A percentile compares a stretch with the other conserved stretches of the same genome.
Conservation (phyloP, 2,113 vertebrate species). For the Carassius carassius region DNA sequence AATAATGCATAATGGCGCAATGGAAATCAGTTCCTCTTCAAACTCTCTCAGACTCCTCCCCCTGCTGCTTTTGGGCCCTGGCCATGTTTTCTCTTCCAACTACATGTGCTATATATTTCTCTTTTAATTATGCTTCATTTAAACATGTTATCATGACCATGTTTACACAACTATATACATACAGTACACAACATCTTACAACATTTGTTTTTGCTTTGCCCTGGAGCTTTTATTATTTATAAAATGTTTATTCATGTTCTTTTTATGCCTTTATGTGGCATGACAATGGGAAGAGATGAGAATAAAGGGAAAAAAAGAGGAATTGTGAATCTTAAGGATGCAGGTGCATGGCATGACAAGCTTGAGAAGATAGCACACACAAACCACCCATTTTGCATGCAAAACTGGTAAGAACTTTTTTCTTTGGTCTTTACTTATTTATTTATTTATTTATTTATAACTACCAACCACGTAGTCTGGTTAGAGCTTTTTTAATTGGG, state of each 20-base stretch:
- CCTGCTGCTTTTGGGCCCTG: conserved; percentile 21
- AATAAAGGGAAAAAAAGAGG: neutral
- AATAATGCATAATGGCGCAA: conserved; percentile 69
- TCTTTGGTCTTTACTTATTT: too few relatives aligned
- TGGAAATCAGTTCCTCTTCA: conserved; percentile 64
- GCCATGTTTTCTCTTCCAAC: neutral
- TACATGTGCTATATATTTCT: neutral
- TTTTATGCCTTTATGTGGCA: neutral
- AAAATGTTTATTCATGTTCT: too few relatives aligned
- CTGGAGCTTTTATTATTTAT: too few relatives aligned
- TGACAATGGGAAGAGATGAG: neutral
- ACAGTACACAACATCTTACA: neutral
- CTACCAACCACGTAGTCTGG: too few relatives aligned
- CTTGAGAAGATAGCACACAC: too few relatives aligned
- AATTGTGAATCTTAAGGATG: too few relatives aligned
- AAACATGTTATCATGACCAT: too few relatives aligned
- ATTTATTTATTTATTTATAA: too few relatives aligned
- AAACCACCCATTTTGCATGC: too few relatives aligned
- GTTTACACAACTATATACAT: neutral
- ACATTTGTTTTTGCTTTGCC: neutral
- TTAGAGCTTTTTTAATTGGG: too few relatives aligned
- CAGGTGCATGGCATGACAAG: too few relatives aligned
- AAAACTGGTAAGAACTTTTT: too few relatives aligned
- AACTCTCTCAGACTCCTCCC: conserved; percentile 23
- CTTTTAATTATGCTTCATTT: neutral